Evolutionary conservation across 2,797 vertebrate genomes (phyloP), one percentile per base, ranked within the genome.

Genomic region (Gouania willdenowi): DNA sequence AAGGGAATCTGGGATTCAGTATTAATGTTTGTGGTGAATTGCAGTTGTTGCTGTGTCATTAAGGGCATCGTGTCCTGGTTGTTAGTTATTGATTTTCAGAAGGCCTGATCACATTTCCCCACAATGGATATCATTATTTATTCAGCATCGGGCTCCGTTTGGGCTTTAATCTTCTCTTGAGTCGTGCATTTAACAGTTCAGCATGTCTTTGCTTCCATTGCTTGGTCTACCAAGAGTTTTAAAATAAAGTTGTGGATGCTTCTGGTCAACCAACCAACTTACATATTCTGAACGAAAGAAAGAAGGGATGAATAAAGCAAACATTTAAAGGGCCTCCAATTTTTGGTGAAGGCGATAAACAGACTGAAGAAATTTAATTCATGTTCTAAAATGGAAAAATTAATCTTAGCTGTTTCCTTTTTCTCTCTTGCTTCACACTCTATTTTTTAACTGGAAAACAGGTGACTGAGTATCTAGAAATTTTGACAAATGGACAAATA

Each of bases 11-110:
- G 59, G 43, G 56, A 50, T 64, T 50, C 65, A 38, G 33, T 67
- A 81, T 83, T 20, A 70, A 78, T 19, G 37, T 65, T 45, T 59
- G 51, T 51, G 61, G 63, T 66, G 60, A 69, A 67, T 75, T 65
- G 56, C 69, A 75, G 76, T 72, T 72, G 71, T 68, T 79, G 84
- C 81, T 77, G 79, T 85, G 77, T 86, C 81, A 82, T 79, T 77
- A 61, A 30, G 66, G 67, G 69, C 62, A 66, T 72, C 53, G 45
- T 23, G 65, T 73, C 75, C 77, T 60, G 41, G 65, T 75, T 81
- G 81, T 79, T 80, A 47, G 65, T 82, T 85, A 86, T 84, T 82
- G 84, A 83, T 83, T 84, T 78, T 75, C 68, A 79, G 72, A 77
- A 58, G 71, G 52, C 55, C 52, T 28, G 78, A 83, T 85, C 79